Evolutionary conservation across 1,140 invertebrate species (phyloP), one percentile per base, ranked within the genome.

Genomic region (Drosophila chauvacae): DNA sequence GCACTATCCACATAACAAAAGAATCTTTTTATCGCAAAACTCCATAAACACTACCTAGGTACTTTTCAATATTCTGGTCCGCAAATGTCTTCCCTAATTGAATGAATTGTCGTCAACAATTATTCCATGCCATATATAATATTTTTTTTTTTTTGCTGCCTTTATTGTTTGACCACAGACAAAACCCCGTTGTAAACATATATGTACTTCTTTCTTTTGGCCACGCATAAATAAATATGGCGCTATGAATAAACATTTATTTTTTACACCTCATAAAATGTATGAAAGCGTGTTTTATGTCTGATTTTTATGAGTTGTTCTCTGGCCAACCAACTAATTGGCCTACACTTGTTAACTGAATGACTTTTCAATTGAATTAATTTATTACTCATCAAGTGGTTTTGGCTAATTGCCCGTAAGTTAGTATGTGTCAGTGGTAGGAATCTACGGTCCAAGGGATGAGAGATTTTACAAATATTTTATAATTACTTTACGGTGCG

Each of bases 321-420:
- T 13, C 13, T 35, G 26, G 63, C 50, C 41, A 69, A 20, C 16
- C 6, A 48, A 35, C 35, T 48, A 71, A 69, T 58, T 72, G n/a
- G 37, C 45, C 13, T 18, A 66, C 62, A 69, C 35, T 65, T 66
- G 65, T 42, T 66, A 68, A 35, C 62, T 11, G 56, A 74, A 63
- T 74, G 28, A 30, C 28, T 75, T 68, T 28, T 53, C 41, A 42
- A 55, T 55, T 20, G 53, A 65, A 51, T 66, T 53, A 59, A 58
- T 68, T 77, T n/a, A 55, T 74, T 74, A 76, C 74, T 77, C 74
- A 76, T 56, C 62, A 35, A 60, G 33, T 39, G 58, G 30, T 30
- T 48, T 20, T 41, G 42, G 58, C 18, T 44, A 74, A 74, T 74
- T 56, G 30, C 14, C 39, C 23, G 16, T 13, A 26, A 9, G 26